These are phyloP conservation scores for Xestoiulus laeticollis DNA, from an alignment of 2,888 invertebrate species.

Conservation along the genomic window DNA sequence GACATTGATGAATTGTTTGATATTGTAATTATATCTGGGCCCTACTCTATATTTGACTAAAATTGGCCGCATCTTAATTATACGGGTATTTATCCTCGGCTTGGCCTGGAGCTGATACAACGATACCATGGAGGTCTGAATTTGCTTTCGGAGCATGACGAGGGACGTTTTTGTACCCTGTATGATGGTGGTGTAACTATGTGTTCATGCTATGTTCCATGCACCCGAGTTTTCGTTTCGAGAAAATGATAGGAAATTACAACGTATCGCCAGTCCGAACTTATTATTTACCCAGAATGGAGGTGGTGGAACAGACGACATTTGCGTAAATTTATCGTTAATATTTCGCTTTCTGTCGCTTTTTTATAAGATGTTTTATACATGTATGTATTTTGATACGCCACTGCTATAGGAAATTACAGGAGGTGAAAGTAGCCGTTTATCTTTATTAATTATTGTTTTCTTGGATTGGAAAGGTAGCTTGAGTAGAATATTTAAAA, in stretches of 20 bases:
- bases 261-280: background rate
- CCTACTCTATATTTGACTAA: background rate
- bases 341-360: background rate
- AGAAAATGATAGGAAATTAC: constrained; percentile 12
- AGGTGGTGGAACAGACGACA: background rate
- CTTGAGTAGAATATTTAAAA: background rate
- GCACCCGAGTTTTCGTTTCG: background rate
- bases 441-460: background rate
- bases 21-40: constrained; percentile 18
- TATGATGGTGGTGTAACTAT: background rate
- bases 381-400: background rate
- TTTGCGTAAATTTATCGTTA: constrained; percentile 32
- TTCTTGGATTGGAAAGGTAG: background rate
- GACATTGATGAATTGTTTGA: constrained; percentile 37
- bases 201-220: background rate
- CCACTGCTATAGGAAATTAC: background rate
- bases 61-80: constrained; percentile 29
- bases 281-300: background rate
- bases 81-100: background rate
- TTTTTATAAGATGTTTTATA: background rate
- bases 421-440: background rate
- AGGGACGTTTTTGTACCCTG: background rate
- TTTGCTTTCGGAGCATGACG: background rate
- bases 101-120: background rate
- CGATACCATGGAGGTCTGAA: background rate